Evolutionary conservation across 2,113 vertebrate genomes (phyloP), one percentile per base, ranked within the genome.

Genomic region (Chloropsis cyanopogon): DNA sequence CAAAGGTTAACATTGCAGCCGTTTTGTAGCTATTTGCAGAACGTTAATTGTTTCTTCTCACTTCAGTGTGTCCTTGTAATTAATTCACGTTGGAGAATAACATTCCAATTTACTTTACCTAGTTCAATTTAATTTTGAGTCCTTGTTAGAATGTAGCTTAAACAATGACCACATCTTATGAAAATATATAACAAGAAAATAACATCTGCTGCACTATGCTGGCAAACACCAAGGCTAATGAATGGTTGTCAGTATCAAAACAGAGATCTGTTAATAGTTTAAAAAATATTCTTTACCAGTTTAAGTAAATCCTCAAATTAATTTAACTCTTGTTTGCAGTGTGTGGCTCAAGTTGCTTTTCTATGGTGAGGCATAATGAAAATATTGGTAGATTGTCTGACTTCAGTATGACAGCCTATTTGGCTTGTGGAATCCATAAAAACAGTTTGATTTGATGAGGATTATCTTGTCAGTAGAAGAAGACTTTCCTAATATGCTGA

Each of bases 141-240:
- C 46, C 25, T 84, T 86, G 78, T 96, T 96, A 94, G 63, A 93
- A 88, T 66, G 91, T 90, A 90, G 88, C 26, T 92, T 88, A 88
- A 94, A 94, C 90, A 95, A 95, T 95, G 95, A 91, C 94, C 79
- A 1, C 88, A 91, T 96, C 94, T 71, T 90, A 79, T 47, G 72
- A 89, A 95, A 90, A 92, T 42, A 96, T 35, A 65, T 73, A 83
- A 97, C 39, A 94, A 84, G 86, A 93, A 94, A 94, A 91, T 92
- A 95, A 96, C 97, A 95, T 96, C 95, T 97, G 94, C 72, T 94
- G 42, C 19, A 56, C 91, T 93, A 2, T 52, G 82, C 49, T 82
- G 93, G 94, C 72, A 84, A 86, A 64, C 83, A 82, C 86, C 29
- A 93, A 71, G 33, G 59, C 88, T 96, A 81, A 95, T 70, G 91